These are phyloP conservation scores for Steinernema scapterisci DNA, from an alignment of 2,888 invertebrate genomes.

Conservation along the genomic window DNA sequence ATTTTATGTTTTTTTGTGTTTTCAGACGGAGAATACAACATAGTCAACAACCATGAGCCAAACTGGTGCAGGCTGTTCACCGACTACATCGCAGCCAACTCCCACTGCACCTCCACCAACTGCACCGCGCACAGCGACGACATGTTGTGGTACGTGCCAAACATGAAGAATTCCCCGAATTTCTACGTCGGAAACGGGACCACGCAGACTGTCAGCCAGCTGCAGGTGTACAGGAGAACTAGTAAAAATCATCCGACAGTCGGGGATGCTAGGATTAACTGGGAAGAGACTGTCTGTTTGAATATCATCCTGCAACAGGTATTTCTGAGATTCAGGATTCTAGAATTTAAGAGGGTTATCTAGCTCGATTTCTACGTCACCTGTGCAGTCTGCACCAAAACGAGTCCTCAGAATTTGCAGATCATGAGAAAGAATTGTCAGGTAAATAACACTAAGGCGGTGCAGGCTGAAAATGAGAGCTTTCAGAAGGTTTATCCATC, in stretches of 20 bases:
- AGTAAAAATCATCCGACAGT: conserved; percentile 88
- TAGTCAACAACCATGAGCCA: conserved; percentile 52
- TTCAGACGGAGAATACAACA: conserved; percentile 20
- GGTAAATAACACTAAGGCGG: conserved; percentile 69
- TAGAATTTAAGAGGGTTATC: too few species aligned
- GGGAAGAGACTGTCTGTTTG: conserved; percentile 98
- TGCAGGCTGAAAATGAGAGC: background rate
- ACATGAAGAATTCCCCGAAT: conserved; percentile 36
- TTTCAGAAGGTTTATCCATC: conserved; percentile 83
- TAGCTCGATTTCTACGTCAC: conserved; percentile 93
- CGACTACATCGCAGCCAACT: conserved; percentile 56
- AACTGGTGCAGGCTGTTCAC: conserved; percentile 60
- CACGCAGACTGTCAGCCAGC: conserved; percentile 77
- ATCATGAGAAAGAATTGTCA: conserved; percentile 88
- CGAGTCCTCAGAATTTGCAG: conserved; percentile 94
- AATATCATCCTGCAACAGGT: conserved; percentile 93
- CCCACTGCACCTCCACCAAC: conserved; percentile 48
- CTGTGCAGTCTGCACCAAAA: conserved; percentile 94
- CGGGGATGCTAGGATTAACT: conserved; percentile 92
- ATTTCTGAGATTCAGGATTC: background rate
- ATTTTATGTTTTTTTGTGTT: background rate
- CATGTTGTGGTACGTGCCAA: conserved; percentile 68
- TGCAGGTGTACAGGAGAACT: conserved; percentile 95
- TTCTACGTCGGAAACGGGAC: conserved; percentile 42
- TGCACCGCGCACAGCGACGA: conserved; percentile 64